These are phyloP conservation scores for Periplaneta americana DNA, from an alignment of 1,140 invertebrate genomes.

Conservation along the genomic window DNA sequence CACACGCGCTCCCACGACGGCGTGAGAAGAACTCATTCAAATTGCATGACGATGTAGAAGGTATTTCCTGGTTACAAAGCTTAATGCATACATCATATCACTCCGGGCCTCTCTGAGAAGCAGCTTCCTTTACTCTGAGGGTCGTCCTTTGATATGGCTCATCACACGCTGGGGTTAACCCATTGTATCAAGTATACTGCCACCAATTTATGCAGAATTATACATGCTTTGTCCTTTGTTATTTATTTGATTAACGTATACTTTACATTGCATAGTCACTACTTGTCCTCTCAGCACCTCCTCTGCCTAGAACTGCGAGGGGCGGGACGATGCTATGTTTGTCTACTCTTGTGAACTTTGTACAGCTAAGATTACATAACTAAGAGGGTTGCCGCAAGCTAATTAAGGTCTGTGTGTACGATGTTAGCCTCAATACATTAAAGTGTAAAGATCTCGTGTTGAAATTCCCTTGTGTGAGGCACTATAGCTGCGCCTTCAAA, in stretches of 20 bases:
- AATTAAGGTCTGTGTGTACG: not conserved
- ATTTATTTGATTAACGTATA: not conserved
- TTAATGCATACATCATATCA: not conserved
- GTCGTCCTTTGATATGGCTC: not conserved
- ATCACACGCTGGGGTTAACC: not conserved
- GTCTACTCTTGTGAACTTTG: not conserved
- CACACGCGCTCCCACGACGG: not conserved
- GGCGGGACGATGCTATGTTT: not conserved
- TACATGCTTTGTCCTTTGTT: not conserved
- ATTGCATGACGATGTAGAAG: not conserved
- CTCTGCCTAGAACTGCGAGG: not conserved
- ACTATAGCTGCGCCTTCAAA: not conserved
- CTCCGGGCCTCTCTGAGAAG: no score
- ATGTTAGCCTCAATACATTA: not conserved
- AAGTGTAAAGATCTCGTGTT: not conserved
- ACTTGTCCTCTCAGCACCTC: not conserved
- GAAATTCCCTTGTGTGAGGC: not conserved
- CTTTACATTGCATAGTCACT: not conserved
- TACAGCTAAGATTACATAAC: not conserved
- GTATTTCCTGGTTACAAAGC: not conserved
- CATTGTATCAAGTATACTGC: not conserved
- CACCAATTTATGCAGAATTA: not conserved
- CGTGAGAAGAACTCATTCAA: not conserved
- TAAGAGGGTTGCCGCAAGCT: not conserved
- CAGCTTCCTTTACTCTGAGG: not conserved